A percentile compares a stretch with the other conserved stretches of the same genome.
phyloP scores from a whole-genome alignment of 2,113 vertebrate genomes.

The Brachyhypopomus gauderio region DNA sequence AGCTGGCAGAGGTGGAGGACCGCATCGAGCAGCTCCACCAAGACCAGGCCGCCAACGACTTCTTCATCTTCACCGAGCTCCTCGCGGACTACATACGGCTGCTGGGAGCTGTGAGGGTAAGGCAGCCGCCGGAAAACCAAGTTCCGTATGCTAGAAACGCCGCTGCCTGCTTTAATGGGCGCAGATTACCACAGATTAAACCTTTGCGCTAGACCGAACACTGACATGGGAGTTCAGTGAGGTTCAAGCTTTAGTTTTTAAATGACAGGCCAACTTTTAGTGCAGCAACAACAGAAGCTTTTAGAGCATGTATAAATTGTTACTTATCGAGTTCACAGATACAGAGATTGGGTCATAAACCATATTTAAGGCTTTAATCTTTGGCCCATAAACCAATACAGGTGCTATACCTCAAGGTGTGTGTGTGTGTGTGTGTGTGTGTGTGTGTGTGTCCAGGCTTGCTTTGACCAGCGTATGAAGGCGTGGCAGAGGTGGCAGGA shows the following conservation, averaged over 20 bases:
- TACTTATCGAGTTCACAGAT: too few relatives aligned
- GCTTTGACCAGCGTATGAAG: slow-evolving; percentile 97
- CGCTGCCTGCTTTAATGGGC: too few relatives aligned
- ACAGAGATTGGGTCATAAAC: too few relatives aligned
- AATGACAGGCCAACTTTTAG: too few relatives aligned
- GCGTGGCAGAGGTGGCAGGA: slow-evolving; percentile 98
- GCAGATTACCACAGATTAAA: too few relatives aligned
- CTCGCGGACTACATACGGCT: slow-evolving; percentile 94
- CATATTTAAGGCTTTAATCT: not conserved
- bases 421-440: not conserved
- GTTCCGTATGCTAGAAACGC: too few relatives aligned
- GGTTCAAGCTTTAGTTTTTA: too few relatives aligned
- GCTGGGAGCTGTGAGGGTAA: slow-evolving; percentile 87
- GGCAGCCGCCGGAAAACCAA: not conserved
- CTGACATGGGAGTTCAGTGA: too few relatives aligned
- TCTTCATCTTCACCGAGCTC: slow-evolving; percentile 89
- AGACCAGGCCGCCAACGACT: slow-evolving; percentile 91
- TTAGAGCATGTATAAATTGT: too few relatives aligned
- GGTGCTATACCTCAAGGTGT: not conserved
- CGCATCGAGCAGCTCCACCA: slow-evolving; percentile 95
- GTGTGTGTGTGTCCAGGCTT: slow-evolving; percentile 74
- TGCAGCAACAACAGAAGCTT: too few relatives aligned
- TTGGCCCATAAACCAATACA: not conserved
- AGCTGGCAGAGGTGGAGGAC: slow-evolving; percentile 96
- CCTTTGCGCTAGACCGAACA: too few relatives aligned